Conservation (phyloP, 2,113 vertebrate species). For the Cryptotis parvus region DNA sequence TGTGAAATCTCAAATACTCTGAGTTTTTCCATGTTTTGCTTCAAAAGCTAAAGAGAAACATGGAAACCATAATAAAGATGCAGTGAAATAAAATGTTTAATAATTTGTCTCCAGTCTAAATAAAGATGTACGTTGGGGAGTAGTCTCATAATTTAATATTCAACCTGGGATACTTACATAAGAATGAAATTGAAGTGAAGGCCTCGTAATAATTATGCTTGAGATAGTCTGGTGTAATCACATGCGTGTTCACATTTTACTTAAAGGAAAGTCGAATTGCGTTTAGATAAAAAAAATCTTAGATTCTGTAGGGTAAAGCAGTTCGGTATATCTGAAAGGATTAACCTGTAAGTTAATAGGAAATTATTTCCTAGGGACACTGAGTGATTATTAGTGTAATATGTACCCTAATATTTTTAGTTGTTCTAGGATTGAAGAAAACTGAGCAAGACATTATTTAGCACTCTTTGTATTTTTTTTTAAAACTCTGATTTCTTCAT, state of each 20-base stretch:
- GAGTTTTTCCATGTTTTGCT: neutral
- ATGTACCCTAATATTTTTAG: conserved; percentile 16
- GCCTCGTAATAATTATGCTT: neutral
- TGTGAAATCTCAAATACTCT: neutral
- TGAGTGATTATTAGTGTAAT: conserved; percentile 39
- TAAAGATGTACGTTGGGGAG: neutral
- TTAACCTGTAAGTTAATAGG: conserved; percentile 7
- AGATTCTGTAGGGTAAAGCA: neutral
- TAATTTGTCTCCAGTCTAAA: neutral
- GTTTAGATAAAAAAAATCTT: conserved; percentile 33
- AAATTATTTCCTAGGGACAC: conserved; percentile 27
- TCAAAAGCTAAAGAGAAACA: conserved; percentile 9
- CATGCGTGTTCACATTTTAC: neutral
- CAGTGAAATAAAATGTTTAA: neutral
- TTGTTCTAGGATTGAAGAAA: conserved; percentile 17
- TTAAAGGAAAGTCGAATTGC: neutral
- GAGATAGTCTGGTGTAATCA: neutral
- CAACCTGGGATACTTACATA: neutral
- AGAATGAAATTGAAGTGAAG: neutral
- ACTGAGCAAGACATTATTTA: neutral
- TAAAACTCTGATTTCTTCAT: neutral
- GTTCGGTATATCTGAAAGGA: neutral
- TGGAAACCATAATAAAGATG: neutral
- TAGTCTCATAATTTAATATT: neutral
- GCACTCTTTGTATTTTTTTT: conserved; percentile 1